Evolutionary conservation across 2,113 vertebrate species (phyloP), one percentile per base, ranked within the genome.

Genomic region (Phalacrocorax aristotelis): DNA sequence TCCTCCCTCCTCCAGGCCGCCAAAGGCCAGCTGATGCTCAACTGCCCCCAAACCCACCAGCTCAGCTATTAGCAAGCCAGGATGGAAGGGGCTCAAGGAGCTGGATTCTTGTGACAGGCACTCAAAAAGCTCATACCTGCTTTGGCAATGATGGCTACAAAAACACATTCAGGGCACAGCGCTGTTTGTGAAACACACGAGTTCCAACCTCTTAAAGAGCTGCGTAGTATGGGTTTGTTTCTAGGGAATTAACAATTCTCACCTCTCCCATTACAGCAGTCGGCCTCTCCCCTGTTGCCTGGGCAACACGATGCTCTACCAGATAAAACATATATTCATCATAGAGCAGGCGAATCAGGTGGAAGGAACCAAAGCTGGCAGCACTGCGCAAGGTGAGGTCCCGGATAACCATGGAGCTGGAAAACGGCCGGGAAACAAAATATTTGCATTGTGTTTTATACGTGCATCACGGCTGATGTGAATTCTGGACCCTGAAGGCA

Each of bases 271-370:
- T 99, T 34, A 99, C 99, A 0, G 99, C 99, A 2, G 99, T 99
- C 1, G 99, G 99, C 0, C 99, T 99, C 97, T 99, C 99, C 46
- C 99, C 99, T 0, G 99, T 99, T 8, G 99, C 99, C 97, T 99
- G 98, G 29, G 99, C 99, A 12, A 99, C 99, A 0, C 99, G 99
- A 51, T 99, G 99, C 91, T 99, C 99, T 69, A 99, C 99, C 98
- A 99, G 98, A 97, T 99, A 99, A 93, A 99, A 99, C 99, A 99
- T 99, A 98, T 99, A 99, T 89, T 99, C 99, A 1, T 99, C 99
- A 0, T 34, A 99, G 7, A 99, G 99, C 85, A 99, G 98, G 34
- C 99, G 99, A 93, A 99, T 99, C 60, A 99, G 98, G 97, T 99
- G 99, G 97, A 99, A 99, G 85, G 99, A 99, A 77, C 99, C 99